Evolutionary conservation across 2,888 invertebrate genomes (phyloP), one percentile per base, ranked within the genome.

Genomic region (Microplitis manilae): DNA sequence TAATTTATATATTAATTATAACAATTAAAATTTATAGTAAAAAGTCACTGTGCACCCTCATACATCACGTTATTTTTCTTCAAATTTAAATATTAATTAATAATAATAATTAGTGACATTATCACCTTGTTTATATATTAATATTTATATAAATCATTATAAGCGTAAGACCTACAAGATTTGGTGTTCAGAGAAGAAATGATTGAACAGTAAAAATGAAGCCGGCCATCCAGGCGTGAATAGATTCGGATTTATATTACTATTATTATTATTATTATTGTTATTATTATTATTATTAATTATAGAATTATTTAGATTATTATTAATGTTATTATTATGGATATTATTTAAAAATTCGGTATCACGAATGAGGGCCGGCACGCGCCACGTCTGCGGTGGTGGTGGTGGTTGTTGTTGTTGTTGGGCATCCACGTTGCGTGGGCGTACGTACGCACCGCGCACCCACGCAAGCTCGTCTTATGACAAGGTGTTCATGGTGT

Each of bases 401-500:
- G 78, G 83, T 87, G 73, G 83, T 84, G 77, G 84, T 83, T 8
- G 83, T 83, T 77, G 84, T 83, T 79, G 84, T 83, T 79, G 83
- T 85, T 77, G 83, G 88, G 73, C 73, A 50, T 67, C 73, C 50
- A 65, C 73, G 50, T 50, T 50, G 73, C 74, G 77, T 81, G 86
- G 83, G 73, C 87, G 80, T 81, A 81, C 80, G 83, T 80, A 82
- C 83, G 82, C 82, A 82, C 80, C 80, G 82, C 82, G 80, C 81
- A 82, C 81, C 79, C 82, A 82, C 83, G 80, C 79, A 81, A 82
- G 80, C 81, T 84, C 80, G 81, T 83, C 91, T 92, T 93, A 92
- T 87, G 92, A 91, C 89, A 92, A 91, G 90, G 91, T 91, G 88
- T 92, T 90, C 90, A 90, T 89, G 82, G 88, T 87, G 85, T 89